Conservation (phyloP, 2,797 vertebrate species). For the Amphiprion clarkii region DNA sequence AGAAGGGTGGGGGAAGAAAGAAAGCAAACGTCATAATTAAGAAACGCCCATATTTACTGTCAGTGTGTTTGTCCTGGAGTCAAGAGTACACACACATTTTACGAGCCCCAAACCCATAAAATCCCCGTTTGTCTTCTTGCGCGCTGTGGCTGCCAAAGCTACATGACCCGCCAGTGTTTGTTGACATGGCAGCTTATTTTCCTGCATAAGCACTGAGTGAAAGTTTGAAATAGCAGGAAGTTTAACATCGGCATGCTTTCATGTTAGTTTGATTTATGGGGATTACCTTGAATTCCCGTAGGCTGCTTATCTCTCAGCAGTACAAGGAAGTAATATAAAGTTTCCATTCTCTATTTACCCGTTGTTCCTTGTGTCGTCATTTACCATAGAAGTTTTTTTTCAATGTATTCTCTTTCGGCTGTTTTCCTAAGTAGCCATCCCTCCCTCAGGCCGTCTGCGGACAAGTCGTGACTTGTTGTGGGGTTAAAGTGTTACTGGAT, state of each 20-base stretch:
- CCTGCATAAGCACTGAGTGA: background rate
- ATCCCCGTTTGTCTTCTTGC: constrained; percentile 28
- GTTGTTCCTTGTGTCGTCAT: constrained; percentile 37
- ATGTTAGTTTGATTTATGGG: constrained; percentile 6
- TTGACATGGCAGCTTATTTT: constrained; percentile 44
- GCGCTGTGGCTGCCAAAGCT: constrained; percentile 15
- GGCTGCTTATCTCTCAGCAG: background rate
- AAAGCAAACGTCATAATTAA: constrained; percentile 17
- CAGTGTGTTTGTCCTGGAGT: constrained; percentile 31
- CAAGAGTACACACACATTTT: constrained; percentile 26
- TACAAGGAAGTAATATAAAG: constrained; percentile 25
- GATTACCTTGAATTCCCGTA: constrained; percentile 19
- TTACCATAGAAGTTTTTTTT: background rate
- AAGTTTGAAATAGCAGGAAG: constrained; percentile 30
- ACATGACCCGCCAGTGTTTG: constrained; percentile 35
- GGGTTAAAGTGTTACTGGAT: constrained; percentile 32
- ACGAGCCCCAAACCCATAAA: constrained; percentile 20
- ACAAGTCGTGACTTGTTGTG: constrained; percentile 28
- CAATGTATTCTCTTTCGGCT: background rate
- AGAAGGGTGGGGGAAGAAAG: background rate
- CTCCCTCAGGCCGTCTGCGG: constrained; percentile 18
- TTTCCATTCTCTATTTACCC: constrained; percentile 15
- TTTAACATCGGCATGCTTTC: constrained; percentile 12
- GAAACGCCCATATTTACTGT: constrained; percentile 17
- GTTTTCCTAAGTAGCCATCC: background rate